A percentile compares a stretch with the other conserved stretches of the same genome.
Evolutionary conservation across 1,140 invertebrate species (phyloP).

Genomic region (Holotrichia oblita): DNA sequence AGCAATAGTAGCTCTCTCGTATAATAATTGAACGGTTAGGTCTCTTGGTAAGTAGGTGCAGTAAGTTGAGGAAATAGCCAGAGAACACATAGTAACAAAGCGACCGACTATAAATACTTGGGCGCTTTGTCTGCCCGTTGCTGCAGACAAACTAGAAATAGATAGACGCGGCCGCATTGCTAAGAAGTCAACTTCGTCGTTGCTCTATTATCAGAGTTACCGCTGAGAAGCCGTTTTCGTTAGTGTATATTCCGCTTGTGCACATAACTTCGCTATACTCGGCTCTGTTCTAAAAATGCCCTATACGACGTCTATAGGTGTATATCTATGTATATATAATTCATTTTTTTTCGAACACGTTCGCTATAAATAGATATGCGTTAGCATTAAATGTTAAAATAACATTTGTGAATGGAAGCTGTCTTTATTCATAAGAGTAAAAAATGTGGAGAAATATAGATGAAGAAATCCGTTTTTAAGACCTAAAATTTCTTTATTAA

Average conservation of each 20-base stretch:
- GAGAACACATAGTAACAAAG: constrained; percentile 49
- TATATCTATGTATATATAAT: background rate
- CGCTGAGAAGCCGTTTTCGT: constrained; percentile 12
- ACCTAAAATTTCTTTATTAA: too few species aligned
- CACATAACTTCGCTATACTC: constrained; percentile 21
- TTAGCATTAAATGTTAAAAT: background rate
- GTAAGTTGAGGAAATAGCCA: constrained; percentile 40
- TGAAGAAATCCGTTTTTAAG: too few species aligned
- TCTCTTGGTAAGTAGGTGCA: constrained; percentile 38
- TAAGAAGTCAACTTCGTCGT: constrained; percentile 48
- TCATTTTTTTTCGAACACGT: background rate
- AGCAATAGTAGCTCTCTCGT: background rate
- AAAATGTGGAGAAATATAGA: too few species aligned
- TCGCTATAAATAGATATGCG: background rate
- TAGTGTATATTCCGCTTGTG: constrained; percentile 2
- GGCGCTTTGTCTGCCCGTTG: constrained; percentile 47
- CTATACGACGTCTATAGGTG: background rate
- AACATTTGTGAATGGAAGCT: too few species aligned
- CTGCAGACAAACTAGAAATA: constrained; percentile 49
- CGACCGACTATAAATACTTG: constrained; percentile 48
- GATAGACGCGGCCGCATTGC: constrained; percentile 49
- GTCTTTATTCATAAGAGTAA: too few species aligned
- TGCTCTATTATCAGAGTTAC: constrained; percentile 45
- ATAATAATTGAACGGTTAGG: constrained; percentile 4
- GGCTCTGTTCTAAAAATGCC: background rate